A percentile compares a stretch with the other conserved stretches of the same genome.
Evolutionary conservation across 2,113 vertebrate genomes (phyloP).

Genomic region (Amblyornis subalaris): DNA sequence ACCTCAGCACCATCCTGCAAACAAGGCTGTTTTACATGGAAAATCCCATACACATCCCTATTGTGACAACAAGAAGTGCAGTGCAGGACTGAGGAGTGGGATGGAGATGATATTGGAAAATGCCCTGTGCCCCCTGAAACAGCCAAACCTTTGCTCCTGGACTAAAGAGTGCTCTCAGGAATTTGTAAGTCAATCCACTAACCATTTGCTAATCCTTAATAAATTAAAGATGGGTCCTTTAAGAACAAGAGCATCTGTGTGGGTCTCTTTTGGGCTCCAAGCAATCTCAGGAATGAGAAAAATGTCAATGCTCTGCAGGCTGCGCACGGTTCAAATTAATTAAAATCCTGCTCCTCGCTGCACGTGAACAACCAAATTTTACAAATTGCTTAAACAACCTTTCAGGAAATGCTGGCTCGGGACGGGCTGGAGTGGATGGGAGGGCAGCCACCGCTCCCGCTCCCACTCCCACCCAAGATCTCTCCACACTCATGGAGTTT

Average conservation of each 20-base stretch:
- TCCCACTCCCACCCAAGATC: background rate
- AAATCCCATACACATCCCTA: background rate
- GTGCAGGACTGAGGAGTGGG: background rate
- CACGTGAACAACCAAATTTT: background rate
- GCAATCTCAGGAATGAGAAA: constrained; percentile 59
- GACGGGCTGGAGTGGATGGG: background rate
- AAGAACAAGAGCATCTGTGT: constrained; percentile 6
- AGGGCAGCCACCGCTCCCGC: accelerated
- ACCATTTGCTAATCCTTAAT: constrained; percentile 13
- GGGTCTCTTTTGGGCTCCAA: background rate
- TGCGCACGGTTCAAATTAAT: background rate
- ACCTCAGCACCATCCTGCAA: background rate
- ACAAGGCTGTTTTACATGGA: background rate
- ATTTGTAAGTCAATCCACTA: background rate
- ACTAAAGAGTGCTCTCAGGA: background rate
- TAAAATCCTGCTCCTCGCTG: background rate
- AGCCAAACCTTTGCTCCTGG: background rate
- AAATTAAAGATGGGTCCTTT: constrained; percentile 42
- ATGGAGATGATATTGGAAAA: background rate
- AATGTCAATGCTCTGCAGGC: background rate
- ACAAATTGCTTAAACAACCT: background rate
- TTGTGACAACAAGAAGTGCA: accelerated
- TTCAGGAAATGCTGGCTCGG: background rate
- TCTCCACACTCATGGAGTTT: accelerated
- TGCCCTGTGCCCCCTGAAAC: background rate